Percentiles rank a stretch among this genome's conserved stretches.
Evolutionary conservation across 2,797 vertebrate genomes (phyloP).

Genomic region (Galagoides demidoff): DNA sequence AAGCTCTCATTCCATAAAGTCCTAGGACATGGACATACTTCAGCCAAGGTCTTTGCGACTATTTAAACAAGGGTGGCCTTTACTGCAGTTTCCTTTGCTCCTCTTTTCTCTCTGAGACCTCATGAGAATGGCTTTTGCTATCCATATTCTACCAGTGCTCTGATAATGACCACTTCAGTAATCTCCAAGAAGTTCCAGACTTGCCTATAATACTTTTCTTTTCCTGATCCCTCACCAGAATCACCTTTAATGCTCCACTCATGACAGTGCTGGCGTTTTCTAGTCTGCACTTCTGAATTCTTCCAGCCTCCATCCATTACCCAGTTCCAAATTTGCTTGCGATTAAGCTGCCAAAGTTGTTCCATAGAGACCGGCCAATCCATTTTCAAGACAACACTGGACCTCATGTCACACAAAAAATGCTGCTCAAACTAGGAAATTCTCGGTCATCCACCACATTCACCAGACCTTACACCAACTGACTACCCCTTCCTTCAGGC

Average conservation of each 20-base stretch:
- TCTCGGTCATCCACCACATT: no score
- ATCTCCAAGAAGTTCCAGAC: neutral
- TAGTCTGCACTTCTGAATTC: neutral
- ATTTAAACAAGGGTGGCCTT: neutral
- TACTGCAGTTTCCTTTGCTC: neutral
- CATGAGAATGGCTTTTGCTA: neutral
- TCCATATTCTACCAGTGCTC: neutral
- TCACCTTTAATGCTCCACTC: neutral
- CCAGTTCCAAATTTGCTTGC: neutral
- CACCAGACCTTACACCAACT: no score
- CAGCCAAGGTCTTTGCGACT: neutral
- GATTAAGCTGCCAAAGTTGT: no score
- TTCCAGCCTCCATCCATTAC: neutral
- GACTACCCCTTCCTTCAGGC: no score
- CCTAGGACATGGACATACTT: neutral
- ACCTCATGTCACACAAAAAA: no score
- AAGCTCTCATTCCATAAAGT: neutral
- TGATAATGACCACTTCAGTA: neutral
- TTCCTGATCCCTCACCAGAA: neutral
- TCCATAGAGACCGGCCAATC: no score
- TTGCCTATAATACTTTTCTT: neutral
- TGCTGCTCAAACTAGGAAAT: no score
- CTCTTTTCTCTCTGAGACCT: neutral
- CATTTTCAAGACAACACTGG: no score
- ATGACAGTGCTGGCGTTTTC: neutral